phyloP scores from a whole-genome alignment of 2,113 vertebrate genomes.

The Apodemus speciosus region DNA sequence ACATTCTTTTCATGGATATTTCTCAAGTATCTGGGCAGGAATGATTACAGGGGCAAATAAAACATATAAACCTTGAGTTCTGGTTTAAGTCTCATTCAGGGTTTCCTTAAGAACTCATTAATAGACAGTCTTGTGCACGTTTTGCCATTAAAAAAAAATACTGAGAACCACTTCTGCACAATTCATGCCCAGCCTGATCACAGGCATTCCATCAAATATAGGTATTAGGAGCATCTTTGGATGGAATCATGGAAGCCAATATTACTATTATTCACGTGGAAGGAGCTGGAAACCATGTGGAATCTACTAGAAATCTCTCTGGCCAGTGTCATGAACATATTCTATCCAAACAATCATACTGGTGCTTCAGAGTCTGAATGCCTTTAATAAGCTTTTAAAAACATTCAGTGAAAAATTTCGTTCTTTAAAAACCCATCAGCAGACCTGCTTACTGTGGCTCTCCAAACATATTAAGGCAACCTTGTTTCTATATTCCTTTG shows the following conservation, averaged over 20 bases:
- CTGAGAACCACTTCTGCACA: neutral
- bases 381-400: neutral
- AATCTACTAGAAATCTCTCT: neutral
- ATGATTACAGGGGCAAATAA: neutral
- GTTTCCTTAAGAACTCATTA: neutral
- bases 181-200: neutral
- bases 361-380: neutral
- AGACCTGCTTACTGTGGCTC: neutral
- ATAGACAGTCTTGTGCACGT: neutral
- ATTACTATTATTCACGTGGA: neutral
- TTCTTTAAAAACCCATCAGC: neutral
- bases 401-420: neutral
- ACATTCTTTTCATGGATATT: neutral
- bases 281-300: neutral
- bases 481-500: neutral
- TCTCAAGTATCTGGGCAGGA: neutral
- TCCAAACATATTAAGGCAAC: too few species aligned
- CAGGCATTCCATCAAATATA: neutral
- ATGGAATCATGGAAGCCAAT: neutral
- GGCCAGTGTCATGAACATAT: neutral
- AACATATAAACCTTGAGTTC: neutral
- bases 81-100: neutral
- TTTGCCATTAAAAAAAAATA: neutral
- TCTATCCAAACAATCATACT: neutral
- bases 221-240: neutral